Conservation (phyloP, 2,113 vertebrate species). For the Addax nasomaculatus region DNA sequence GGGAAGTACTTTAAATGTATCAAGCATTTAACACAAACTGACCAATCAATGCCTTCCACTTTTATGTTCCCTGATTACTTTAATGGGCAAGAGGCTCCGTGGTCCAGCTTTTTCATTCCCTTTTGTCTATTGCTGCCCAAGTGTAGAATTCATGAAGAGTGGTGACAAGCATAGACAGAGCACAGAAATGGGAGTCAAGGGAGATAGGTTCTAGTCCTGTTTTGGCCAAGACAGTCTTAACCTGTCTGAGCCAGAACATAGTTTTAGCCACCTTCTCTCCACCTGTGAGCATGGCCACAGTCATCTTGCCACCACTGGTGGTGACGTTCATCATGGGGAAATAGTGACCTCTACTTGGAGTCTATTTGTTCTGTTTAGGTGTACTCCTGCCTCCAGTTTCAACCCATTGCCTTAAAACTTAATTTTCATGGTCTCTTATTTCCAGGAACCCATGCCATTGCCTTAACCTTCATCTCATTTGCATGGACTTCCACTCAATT, state of each 20-base stretch:
- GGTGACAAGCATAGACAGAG: not conserved
- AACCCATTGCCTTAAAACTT: not conserved
- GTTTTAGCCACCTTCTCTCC: not conserved
- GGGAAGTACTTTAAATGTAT: not conserved
- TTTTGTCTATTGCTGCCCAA: not conserved
- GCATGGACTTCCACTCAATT: not conserved
- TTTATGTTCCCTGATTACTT: not conserved
- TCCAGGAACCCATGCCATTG: not conserved
- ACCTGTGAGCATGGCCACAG: not conserved
- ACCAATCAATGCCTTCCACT: not conserved
- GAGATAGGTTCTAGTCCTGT: not conserved
- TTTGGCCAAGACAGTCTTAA: not conserved
- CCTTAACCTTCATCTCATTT: not conserved
- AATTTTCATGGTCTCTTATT: not conserved
- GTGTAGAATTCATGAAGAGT: not conserved
- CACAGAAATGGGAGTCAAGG: not conserved
- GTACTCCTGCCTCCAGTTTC: not conserved
- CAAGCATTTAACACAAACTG: not conserved
- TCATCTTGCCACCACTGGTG: not conserved
- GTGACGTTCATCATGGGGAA: not conserved
- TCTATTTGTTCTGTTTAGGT: not conserved
- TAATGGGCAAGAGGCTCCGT: not conserved
- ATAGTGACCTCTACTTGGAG: too few relatives aligned
- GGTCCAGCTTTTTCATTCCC: not conserved
- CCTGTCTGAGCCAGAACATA: not conserved